These are phyloP conservation scores for Xiphophorus hellerii DNA, from an alignment of 2,113 vertebrate genomes.

Conservation along the genomic window DNA sequence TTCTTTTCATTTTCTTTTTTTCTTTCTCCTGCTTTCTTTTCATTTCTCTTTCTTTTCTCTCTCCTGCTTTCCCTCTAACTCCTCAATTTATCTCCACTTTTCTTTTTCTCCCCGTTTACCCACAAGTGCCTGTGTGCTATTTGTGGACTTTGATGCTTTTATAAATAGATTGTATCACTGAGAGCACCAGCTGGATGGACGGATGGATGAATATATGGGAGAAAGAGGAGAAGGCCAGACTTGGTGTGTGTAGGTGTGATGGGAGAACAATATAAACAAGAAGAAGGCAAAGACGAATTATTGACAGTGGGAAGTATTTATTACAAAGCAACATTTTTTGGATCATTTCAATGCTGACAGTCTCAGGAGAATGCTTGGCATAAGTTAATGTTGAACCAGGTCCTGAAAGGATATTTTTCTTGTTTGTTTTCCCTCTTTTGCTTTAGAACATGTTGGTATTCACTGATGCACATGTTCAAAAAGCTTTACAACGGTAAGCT, in stretches of 20 bases:
- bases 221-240: constrained; percentile 24
- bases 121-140: constrained; percentile 56
- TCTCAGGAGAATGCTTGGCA: background rate
- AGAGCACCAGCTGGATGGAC: constrained; percentile 58
- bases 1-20: background rate
- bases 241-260: constrained; percentile 44
- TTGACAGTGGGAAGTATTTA: constrained; percentile 27
- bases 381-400: background rate
- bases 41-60: background rate
- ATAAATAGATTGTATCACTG: constrained; percentile 72
- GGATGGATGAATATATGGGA: constrained; percentile 18
- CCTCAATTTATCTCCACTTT: constrained; percentile 5
- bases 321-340: constrained; percentile 6
- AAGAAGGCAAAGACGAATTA: constrained; percentile 45
- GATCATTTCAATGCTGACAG: constrained; percentile 2
- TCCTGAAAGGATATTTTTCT: background rate
- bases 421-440: background rate
- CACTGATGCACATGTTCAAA: background rate
- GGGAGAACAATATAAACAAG: constrained; percentile 38
- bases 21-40: background rate
- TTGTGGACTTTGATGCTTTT: constrained; percentile 74
- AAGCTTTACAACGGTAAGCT: background rate
- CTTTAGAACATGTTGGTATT: background rate
- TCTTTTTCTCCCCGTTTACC: constrained; percentile 16
- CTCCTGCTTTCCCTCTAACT: constrained; percentile 11